Base-by-base conservation (phyloP, 2,113 vertebrate species). In the Mesembrinibis cayennensis region DNA sequence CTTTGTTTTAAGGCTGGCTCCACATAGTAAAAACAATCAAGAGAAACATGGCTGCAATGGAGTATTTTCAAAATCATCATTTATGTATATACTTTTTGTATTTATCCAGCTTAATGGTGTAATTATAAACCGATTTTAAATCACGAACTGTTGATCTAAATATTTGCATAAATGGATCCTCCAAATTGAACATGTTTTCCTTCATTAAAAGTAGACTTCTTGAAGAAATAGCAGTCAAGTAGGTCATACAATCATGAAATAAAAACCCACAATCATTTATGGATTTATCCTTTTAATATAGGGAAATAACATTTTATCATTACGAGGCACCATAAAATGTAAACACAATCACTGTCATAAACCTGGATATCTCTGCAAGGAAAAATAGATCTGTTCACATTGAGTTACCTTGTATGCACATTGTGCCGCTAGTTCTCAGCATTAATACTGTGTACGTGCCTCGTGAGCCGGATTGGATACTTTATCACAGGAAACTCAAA, bases 311-410 rank as follows among this genome's bases (percentile, higher is more conserved):
- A 98, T 98, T 95, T 98, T 98, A 96, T 99, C 98, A 98, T 98
- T 98, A 99, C 98, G 98, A 99, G 99, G 99, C 99, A 99, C 99
- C 99, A 99, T 99, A 99, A 99, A 98, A 99, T 99, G 99, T 99
- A 99, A 99, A 99, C 98, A 99, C 98, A 97, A 98, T 97, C 97
- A 98, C 98, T 98, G 97, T 98, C 98, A 99, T 99, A 99, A 99
- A 99, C 99, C 99, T 99, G 99, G 99, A 99, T 96, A 96, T 97
- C 96, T 96, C 96, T 98, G 97, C 93, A 89, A 97, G 94, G 95
- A 91, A 83, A 96, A 82, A 97, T 78, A 88, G 73, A 91, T 94
- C 95, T 97, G 94, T 94, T 96, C 93, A 95, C 81, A 79, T 18
- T 38, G 93, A 98, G 97, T 97, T 97, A 97, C 97, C 97, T 95